phyloP scores from a whole-genome alignment of 2,797 vertebrate species.

The Graptemys geographica region DNA sequence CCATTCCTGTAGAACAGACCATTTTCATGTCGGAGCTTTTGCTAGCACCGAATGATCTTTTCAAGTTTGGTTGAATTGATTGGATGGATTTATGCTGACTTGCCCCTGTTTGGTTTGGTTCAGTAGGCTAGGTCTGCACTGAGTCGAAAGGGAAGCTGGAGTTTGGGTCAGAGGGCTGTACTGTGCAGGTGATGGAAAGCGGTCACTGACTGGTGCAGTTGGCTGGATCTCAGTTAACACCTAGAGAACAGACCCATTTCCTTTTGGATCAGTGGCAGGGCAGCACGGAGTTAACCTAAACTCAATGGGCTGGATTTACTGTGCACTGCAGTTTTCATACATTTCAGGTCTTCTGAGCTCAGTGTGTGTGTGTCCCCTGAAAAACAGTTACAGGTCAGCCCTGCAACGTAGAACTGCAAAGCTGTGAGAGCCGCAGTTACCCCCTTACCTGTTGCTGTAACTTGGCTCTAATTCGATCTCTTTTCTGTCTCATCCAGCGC shows the following conservation, averaged over 20 bases:
- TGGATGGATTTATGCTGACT: not conserved
- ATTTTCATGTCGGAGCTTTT: not conserved
- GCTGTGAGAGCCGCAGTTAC: not conserved
- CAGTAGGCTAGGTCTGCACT: not conserved
- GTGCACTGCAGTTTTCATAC: not conserved
- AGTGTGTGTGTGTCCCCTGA: not conserved
- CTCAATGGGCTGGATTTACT: not conserved
- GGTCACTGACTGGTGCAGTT: not conserved
- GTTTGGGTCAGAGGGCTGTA: not conserved
- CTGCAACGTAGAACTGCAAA: not conserved
- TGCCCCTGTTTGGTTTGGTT: not conserved
- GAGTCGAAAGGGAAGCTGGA: not conserved
- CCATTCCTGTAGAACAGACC: not conserved
- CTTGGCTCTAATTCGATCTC: not conserved
- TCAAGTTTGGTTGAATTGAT: not conserved
- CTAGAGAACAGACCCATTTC: not conserved
- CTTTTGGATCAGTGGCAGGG: not conserved
- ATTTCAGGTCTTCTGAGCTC: not conserved
- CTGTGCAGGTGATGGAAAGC: not conserved
- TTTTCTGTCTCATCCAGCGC: not conserved
- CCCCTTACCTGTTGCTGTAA: not conserved
- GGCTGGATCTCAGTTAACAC: not conserved
- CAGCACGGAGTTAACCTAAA: not conserved
- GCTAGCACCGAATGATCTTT: not conserved
- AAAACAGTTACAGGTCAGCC: not conserved